phyloP scores from a whole-genome alignment of 2,113 vertebrate species.

The Lepus timidus region DNA sequence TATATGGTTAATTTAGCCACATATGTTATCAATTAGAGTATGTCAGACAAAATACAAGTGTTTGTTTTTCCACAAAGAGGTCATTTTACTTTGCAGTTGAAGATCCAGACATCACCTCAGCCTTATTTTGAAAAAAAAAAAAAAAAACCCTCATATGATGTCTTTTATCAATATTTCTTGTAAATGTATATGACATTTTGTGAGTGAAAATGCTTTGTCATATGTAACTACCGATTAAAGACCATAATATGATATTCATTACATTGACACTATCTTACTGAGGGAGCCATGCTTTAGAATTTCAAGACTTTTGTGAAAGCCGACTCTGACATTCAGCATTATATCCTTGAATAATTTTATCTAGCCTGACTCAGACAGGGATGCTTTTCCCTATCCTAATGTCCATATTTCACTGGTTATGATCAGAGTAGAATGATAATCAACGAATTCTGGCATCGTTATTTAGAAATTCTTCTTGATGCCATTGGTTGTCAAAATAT shows the following conservation, averaged over 20 bases:
- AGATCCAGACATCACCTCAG: background rate
- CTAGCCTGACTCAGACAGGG: background rate
- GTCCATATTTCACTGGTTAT: background rate
- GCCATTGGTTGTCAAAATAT: background rate
- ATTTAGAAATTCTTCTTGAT: background rate
- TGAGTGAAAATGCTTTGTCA: constrained; percentile 53
- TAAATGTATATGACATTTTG: constrained; percentile 46
- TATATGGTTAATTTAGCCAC: background rate
- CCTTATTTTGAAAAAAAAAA: background rate
- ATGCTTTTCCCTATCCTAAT: background rate
- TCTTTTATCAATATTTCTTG: constrained; percentile 55
- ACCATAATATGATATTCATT: constrained; percentile 18
- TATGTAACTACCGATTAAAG: constrained; percentile 45
- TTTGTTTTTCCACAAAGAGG: background rate
- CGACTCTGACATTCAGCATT: constrained; percentile 29
- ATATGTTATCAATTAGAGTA: background rate
- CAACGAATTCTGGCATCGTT: background rate
- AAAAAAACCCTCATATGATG: background rate
- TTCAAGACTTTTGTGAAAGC: background rate
- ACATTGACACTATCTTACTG: background rate
- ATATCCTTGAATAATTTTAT: background rate
- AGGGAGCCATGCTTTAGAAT: constrained; percentile 14
- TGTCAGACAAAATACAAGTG: background rate
- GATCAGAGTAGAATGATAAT: background rate
- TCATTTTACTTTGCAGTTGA: background rate